These are phyloP conservation scores for Lepus townsendii DNA, from an alignment of 2,797 vertebrate genomes.

Conservation along the genomic window DNA sequence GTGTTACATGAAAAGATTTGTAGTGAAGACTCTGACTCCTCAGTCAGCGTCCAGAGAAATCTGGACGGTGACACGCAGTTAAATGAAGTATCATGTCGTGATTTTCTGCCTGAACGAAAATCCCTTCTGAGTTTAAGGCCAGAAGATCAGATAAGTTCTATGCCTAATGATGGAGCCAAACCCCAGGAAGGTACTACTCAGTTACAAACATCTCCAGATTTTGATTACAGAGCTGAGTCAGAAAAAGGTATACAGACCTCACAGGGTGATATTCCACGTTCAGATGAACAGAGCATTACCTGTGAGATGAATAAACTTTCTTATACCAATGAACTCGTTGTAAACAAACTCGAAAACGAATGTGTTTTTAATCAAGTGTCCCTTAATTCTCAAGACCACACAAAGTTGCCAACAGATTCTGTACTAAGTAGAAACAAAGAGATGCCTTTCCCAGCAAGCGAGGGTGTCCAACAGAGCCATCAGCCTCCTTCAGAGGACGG, in stretches of 20 bases:
- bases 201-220: constrained; percentile 66
- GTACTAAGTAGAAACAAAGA: constrained; percentile 55
- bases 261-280: constrained; percentile 60
- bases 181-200: background rate
- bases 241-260: background rate
- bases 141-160: constrained; percentile 58
- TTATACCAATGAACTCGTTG: constrained; percentile 53
- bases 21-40: constrained; percentile 8
- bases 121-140: background rate
- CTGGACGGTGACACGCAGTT: constrained; percentile 47
- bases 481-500: background rate
- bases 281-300: constrained; percentile 73
- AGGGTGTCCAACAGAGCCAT: constrained; percentile 58
- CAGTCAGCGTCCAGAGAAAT: constrained; percentile 52
- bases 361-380: constrained; percentile 77
- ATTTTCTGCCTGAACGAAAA: constrained; percentile 73
- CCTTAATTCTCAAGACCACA: constrained; percentile 66
- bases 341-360: constrained; percentile 66
- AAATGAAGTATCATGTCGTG: constrained; percentile 46
- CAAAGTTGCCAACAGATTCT: background rate
- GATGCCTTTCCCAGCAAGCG: constrained; percentile 27
- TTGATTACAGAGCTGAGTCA: background rate
- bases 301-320: constrained; percentile 40
- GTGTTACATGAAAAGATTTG: constrained; percentile 30
- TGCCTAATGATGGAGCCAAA: constrained; percentile 55